Base-by-base conservation (phyloP, 1,140 invertebrate genomes). In the Lasaia peninsularis region DNA sequence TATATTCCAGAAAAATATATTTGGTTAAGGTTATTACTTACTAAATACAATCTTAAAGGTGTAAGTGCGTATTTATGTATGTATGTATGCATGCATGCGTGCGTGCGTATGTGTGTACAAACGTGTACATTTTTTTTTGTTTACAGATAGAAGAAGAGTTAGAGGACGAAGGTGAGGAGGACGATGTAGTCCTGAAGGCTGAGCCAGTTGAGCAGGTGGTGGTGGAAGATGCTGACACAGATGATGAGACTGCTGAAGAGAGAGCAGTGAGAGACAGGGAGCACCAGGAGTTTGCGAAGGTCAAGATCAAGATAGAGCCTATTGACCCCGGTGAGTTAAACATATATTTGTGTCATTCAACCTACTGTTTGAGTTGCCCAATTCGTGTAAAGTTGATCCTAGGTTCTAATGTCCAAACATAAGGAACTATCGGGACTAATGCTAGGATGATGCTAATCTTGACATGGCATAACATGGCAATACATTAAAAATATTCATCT, bases 271-370 rank as follows among this genome's bases (percentile, higher is more conserved):
- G 89, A 1, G 88, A 93, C 63, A 68, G 88, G 12, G 86, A 87
- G 6, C 71, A 63, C 11, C 80, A 88, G 37, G 88, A 91, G 70
- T 89, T 91, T 60, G 66, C 73, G n/a, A 88, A 87, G 12, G 70
- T 92, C 11, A 90, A 90, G 71, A 77, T 92, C 49, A 93, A 93
- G 67, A 84, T 88, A 69, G 92, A 93, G 70, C 92, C 92, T 16
- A 56, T 91, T 7, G 92, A 93, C 70, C 87, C 89, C 49, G 92
- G 92, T 93, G 73, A 75, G 74, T 34, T 78, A 6, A 20, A 21
- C 12, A 62, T 28, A 44, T 11, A 31, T 40, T 2, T 16, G 9
- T 40, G 37, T 9, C 16, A 18, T 40, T 40, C n/a, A n/a, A n/a
- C n/a, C n/a, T n/a, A n/a, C n/a, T 18, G 33, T 6, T 52, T 40